phyloP scores from a whole-genome alignment of 2,888 invertebrate species.

The Drosophila ustulata region DNA sequence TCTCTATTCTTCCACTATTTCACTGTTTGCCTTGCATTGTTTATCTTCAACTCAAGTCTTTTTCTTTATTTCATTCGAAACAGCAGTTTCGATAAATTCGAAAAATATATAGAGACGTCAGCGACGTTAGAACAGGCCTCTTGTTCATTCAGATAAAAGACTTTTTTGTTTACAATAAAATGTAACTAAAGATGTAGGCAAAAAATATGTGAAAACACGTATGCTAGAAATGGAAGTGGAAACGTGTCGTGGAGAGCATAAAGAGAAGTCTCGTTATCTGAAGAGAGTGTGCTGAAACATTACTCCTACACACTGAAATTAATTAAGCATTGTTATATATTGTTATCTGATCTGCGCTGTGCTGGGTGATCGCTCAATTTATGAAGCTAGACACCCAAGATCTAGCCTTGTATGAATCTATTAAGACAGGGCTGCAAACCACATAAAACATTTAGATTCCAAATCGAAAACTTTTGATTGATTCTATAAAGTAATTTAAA shows the following conservation, averaged over 20 bases:
- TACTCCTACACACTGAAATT: too few relatives aligned
- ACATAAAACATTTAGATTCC: too few relatives aligned
- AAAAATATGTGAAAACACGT: background rate
- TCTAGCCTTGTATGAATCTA: too few relatives aligned
- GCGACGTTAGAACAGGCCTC: background rate
- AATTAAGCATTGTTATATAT: too few relatives aligned
- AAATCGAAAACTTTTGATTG: too few relatives aligned
- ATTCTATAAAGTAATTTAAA: too few relatives aligned
- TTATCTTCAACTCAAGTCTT: slow-evolving; percentile 8
- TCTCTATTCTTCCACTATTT: background rate
- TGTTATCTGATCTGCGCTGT: too few relatives aligned
- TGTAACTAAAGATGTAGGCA: background rate
- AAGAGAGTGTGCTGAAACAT: too few relatives aligned
- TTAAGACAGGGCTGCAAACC: too few relatives aligned
- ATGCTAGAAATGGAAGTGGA: background rate
- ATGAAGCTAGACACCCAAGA: too few relatives aligned
- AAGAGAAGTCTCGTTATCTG: background rate
- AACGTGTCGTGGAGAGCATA: background rate
- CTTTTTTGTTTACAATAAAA: background rate
- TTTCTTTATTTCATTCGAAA: slow-evolving; percentile 1
- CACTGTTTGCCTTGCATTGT: slow-evolving; percentile 9
- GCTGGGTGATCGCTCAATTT: too few relatives aligned
- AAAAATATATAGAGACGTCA: slow-evolving; percentile 1
- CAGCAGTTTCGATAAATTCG: slow-evolving; percentile 8
- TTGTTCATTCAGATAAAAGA: background rate